Evolutionary conservation across 1,140 invertebrate species (phyloP).

Genomic region (Lordiphosa mommai): DNA sequence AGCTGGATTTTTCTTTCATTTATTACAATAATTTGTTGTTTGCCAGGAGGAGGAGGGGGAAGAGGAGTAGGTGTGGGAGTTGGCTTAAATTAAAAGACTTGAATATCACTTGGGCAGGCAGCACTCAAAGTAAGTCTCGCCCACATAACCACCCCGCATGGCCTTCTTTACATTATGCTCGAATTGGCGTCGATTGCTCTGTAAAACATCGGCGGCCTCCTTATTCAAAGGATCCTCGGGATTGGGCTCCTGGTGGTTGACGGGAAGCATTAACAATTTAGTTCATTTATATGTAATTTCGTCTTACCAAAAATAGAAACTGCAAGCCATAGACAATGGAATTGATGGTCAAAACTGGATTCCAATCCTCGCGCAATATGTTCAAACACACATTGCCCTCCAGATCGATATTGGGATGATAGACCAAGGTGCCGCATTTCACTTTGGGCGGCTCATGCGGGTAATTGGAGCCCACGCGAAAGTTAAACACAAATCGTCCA

Average conservation of each 20-base stretch:
- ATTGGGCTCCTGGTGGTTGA: constrained; percentile 91
- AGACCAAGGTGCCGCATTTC: constrained; percentile 96
- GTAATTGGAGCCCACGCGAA: constrained; percentile 97
- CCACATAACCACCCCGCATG: constrained; percentile 96
- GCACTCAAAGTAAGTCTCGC: constrained; percentile 95
- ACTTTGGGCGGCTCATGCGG: constrained; percentile 98
- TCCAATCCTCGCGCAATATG: constrained; percentile 98
- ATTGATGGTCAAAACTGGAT: constrained; percentile 98
- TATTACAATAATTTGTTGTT: constrained; percentile 70
- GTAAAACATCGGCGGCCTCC: constrained; percentile 98
- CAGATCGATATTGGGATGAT: constrained; percentile 97
- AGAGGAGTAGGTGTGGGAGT: constrained; percentile 31
- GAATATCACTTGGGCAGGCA: constrained; percentile 96
- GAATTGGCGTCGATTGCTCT: constrained; percentile 95
- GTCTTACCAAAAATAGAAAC: constrained; percentile 95
- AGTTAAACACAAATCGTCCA: constrained; percentile 97
- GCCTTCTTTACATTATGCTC: constrained; percentile 98
- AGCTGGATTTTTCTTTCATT: constrained; percentile 45
- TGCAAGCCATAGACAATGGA: constrained; percentile 99
- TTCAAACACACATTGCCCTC: constrained; percentile 97
- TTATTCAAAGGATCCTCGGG: constrained; percentile 99
- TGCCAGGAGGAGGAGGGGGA: constrained; percentile 18
- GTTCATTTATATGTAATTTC: not conserved
- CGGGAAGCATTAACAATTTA: not conserved
- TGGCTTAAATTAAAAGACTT: constrained; percentile 77